A percentile compares a stretch with the other conserved stretches of the same genome.
Evolutionary conservation across 2,888 invertebrate genomes (phyloP).

Genomic region (Ichneumoninae sp.): DNA sequence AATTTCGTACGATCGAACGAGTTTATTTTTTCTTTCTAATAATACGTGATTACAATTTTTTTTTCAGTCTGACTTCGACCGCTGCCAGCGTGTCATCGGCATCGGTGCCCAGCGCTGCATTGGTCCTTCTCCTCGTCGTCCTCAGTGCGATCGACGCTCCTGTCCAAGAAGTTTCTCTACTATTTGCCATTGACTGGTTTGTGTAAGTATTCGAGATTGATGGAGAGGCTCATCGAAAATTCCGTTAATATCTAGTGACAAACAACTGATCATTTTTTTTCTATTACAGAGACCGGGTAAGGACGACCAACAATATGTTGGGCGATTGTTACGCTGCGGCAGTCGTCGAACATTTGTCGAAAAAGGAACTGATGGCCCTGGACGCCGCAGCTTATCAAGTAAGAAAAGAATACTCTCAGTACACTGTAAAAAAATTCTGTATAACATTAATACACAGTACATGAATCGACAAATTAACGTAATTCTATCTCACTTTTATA

Average conservation of each 20-base stretch:
- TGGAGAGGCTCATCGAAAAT: background rate
- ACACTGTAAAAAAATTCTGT: background rate
- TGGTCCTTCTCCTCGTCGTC: constrained; percentile 92
- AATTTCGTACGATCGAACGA: background rate
- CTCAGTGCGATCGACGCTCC: constrained; percentile 93
- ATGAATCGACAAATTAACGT: background rate
- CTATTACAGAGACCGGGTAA: constrained; percentile 90
- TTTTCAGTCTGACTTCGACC: constrained; percentile 90
- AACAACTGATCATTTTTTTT: background rate
- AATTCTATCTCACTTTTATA: background rate
- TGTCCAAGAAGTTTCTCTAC: constrained; percentile 91
- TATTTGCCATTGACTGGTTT: constrained; percentile 96
- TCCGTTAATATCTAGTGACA: background rate
- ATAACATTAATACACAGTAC: background rate
- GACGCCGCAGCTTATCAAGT: constrained; percentile 89
- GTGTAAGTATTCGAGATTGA: constrained; percentile 88
- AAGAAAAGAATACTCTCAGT: constrained; percentile 56
- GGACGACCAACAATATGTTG: constrained; percentile 95
- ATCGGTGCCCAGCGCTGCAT: constrained; percentile 94
- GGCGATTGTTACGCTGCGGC: constrained; percentile 95
- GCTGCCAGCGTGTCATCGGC: constrained; percentile 95
- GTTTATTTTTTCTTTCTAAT: background rate
- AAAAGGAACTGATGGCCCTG: constrained; percentile 91
- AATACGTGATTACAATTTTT: constrained; percentile 1
- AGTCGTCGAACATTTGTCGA: constrained; percentile 92